Conservation (phyloP, 2,797 vertebrate species). For the Prunella strophiata region DNA sequence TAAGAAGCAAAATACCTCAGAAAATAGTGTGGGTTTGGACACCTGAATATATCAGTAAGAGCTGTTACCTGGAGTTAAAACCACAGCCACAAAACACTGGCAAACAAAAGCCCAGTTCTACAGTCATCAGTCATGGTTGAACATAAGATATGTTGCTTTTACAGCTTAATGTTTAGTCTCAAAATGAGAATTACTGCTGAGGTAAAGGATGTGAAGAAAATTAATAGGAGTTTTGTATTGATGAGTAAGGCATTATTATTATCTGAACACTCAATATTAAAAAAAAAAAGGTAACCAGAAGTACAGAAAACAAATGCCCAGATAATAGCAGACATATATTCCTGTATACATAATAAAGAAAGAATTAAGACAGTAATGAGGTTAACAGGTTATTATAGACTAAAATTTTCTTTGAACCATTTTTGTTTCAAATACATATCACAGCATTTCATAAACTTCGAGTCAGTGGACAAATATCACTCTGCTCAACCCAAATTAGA, state of each 20-base stretch:
- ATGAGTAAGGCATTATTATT: background rate
- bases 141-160: conserved; percentile 24
- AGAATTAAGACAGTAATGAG: background rate
- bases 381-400: background rate
- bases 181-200: background rate
- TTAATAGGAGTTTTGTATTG: background rate
- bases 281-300: background rate
- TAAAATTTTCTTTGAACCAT: background rate
- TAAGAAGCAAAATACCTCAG: background rate
- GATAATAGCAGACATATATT: background rate
- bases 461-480: background rate
- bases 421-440: background rate
- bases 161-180: background rate
- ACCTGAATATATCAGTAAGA: background rate
- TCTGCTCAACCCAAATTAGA: background rate
- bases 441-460: background rate
- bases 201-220: background rate
- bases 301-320: background rate
- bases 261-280: background rate
- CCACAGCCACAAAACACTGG: background rate
- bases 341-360: background rate
- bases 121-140: background rate
- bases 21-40: background rate
- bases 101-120: background rate
- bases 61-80: background rate